Evolutionary conservation across 2,888 invertebrate species (phyloP).

Genomic region (Bellardia pandia): DNA sequence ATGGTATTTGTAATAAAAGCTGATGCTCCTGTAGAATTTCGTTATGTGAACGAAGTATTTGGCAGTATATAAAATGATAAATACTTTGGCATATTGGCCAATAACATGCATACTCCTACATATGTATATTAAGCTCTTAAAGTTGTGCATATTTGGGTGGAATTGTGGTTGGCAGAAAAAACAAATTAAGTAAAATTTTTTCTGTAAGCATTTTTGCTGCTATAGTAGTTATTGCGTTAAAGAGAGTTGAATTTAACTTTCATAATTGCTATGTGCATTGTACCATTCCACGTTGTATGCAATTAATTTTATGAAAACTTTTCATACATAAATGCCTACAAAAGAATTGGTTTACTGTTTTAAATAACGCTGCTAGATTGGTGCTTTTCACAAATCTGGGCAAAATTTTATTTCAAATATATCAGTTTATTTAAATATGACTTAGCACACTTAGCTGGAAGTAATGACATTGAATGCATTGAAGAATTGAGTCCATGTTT

Average conservation of each 20-base stretch:
- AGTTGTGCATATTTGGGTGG: background rate
- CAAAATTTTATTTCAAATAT: too few relatives aligned
- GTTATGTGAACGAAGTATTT: background rate
- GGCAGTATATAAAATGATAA: conserved; percentile 13
- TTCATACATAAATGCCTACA: too few relatives aligned
- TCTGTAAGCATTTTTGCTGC: background rate
- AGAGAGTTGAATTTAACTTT: background rate
- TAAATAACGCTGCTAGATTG: too few relatives aligned
- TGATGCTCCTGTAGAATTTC: background rate
- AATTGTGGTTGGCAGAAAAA: background rate
- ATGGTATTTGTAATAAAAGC: conserved; percentile 13
- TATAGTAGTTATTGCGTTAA: background rate
- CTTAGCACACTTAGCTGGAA: too few relatives aligned
- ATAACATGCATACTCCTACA: background rate
- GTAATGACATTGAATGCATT: too few relatives aligned
- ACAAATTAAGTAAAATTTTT: background rate
- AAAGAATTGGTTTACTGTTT: too few relatives aligned
- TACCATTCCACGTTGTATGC: too few relatives aligned
- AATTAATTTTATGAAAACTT: too few relatives aligned
- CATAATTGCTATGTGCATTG: background rate
- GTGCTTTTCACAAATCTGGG: too few relatives aligned
- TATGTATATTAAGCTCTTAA: background rate
- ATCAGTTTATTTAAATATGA: too few relatives aligned
- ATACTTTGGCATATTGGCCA: conserved; percentile 29
- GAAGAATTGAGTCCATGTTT: too few relatives aligned